phyloP scores from a whole-genome alignment of 2,113 vertebrate species.

The Corvus cornix region DNA sequence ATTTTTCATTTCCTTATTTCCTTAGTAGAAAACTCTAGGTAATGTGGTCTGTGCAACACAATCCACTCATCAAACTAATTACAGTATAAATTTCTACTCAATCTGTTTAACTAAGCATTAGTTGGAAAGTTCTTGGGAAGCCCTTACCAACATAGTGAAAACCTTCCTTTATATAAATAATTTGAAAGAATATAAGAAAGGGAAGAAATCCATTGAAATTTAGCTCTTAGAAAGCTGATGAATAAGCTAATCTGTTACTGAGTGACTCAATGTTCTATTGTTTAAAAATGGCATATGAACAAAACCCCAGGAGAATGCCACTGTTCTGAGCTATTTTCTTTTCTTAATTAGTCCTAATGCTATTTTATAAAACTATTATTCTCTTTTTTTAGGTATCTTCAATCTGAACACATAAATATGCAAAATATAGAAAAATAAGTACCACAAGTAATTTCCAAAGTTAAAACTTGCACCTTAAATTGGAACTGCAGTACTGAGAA shows the following conservation, averaged over 20 bases:
- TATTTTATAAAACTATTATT: conserved; percentile 21
- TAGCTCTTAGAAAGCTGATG: conserved; percentile 45
- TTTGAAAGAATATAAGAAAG: conserved; percentile 50
- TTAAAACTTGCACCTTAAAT: neutral
- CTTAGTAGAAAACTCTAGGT: neutral
- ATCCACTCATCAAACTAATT: conserved; percentile 40
- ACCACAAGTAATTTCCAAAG: neutral
- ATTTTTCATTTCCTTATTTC: neutral
- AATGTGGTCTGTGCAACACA: neutral
- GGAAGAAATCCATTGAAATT: conserved; percentile 54
- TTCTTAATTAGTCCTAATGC: conserved; percentile 27
- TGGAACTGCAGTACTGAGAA: neutral
- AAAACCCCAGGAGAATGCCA: conserved; percentile 27
- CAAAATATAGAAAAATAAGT: neutral
- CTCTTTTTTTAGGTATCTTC: neutral
- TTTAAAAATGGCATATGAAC: conserved; percentile 45
- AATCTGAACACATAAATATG: neutral
- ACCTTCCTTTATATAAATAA: conserved; percentile 20
- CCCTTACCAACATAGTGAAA: conserved; percentile 19
- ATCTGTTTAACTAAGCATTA: conserved; percentile 46
- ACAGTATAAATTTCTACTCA: conserved; percentile 46
- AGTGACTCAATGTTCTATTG: conserved; percentile 22
- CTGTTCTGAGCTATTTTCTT: conserved; percentile 52
- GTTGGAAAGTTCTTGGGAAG: conserved; percentile 44
- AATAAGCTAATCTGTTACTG: conserved; percentile 39